A percentile compares a stretch with the other conserved stretches of the same genome.
These are phyloP conservation scores for Calcarius lapponicus DNA, from an alignment of 2,797 vertebrate species.

Conservation along the genomic window DNA sequence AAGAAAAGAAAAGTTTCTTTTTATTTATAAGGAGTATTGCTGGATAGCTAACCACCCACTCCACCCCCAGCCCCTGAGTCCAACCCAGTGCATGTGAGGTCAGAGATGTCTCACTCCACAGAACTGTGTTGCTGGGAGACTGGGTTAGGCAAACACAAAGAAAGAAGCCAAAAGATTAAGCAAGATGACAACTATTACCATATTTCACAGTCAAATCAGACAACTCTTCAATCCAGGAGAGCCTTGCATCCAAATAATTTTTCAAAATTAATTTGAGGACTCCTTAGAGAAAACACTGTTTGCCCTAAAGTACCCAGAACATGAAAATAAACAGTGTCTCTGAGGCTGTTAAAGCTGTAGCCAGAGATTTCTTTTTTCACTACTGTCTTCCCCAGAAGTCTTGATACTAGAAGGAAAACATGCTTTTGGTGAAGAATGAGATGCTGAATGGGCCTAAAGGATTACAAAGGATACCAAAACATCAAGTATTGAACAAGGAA, in stretches of 20 bases:
- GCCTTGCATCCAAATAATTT: slow-evolving; percentile 6
- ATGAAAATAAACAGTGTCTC: slow-evolving; percentile 13
- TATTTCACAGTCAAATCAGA: slow-evolving; percentile 48
- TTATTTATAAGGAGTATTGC: background rate
- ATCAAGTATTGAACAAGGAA: background rate
- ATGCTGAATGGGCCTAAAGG: background rate
- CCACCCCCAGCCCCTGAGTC: background rate
- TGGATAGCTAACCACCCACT: background rate
- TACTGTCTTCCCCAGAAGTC: background rate
- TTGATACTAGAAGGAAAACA: background rate
- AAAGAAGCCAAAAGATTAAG: slow-evolving; percentile 41
- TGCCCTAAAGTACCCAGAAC: background rate
- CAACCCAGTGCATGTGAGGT: background rate
- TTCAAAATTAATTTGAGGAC: slow-evolving; percentile 1
- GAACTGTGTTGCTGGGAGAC: slow-evolving; percentile 28
- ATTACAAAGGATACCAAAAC: background rate
- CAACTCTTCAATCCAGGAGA: background rate
- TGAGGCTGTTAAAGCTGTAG: background rate
- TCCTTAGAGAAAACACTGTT: slow-evolving; percentile 4
- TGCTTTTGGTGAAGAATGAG: background rate
- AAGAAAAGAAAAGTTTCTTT: background rate
- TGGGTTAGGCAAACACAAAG: slow-evolving; percentile 31
- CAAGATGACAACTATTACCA: background rate
- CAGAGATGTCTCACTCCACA: background rate
- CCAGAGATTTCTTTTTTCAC: background rate